Base-by-base conservation (phyloP, 2,888 invertebrate genomes). In the Acrobasis repandana region DNA sequence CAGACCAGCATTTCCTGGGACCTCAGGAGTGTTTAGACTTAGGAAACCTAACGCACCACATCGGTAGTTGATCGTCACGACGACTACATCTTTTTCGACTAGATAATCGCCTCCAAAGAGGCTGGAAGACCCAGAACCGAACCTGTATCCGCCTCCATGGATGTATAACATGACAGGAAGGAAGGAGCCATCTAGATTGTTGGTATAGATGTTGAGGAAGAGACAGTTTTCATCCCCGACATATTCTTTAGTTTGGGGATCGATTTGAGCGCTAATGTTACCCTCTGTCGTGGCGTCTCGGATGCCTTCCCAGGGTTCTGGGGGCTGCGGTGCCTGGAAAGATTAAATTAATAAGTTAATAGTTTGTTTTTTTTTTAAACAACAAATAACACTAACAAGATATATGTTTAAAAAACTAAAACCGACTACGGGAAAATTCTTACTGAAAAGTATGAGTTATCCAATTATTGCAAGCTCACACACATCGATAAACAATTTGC, bases 171-270 rank as follows among this genome's bases (percentile, higher is more conserved):
- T 93, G 9, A 94, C 94, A 0, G 94, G 94, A 0, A 90, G 81
- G 72, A 87, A 85, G 1, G 82, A 83, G 0, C 85, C 83, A 54
- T 93, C 91, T 54, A 95, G 77, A 65, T 89, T 93, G 0, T 95
- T 94, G 0, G 94, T 93, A 82, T 94, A 95, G 0, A 95, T 93
- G 76, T 95, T 96, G 2, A 96, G 85, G 76, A 94, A 95, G 0
- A 96, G 90, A 69, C 95, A 96, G 79, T 95, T 95, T 69, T 96
- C 95, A 58, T 83, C 88, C 0, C 95, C 95, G 0, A 83, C 72
- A 63, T 90, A 90, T 4, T 83, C 71, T 56, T 92, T 88, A 61
- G 83, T 72, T n/a, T 79, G 69, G 14, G 75, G 71, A 63, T 93
- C 93, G 0, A 93, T 73, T 79, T 95, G 95, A 0, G 94, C 93